phyloP scores from a whole-genome alignment of 2,797 vertebrate species.

The Hipposideros larvatus region DNA sequence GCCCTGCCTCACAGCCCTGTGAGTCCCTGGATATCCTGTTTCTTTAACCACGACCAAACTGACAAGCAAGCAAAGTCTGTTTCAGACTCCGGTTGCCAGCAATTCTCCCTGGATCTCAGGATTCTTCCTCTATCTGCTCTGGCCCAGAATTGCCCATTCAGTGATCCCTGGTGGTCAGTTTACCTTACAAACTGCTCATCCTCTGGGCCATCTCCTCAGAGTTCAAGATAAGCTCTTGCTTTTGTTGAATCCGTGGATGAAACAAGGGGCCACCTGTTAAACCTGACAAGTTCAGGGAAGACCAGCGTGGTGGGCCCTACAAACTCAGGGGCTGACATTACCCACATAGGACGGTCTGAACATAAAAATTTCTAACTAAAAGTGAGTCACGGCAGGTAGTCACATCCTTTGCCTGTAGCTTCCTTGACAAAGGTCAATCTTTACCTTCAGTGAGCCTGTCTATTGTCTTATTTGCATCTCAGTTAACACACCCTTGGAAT shows the following conservation, averaged over 20 bases:
- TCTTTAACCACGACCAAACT: not conserved
- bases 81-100: not conserved
- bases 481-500: too few species aligned
- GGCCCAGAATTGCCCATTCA: not conserved
- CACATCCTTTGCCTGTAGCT: too few species aligned
- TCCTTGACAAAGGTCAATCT: too few species aligned
- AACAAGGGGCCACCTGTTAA: too few species aligned
- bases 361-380: too few species aligned
- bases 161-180: not conserved
- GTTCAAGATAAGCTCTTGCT: not conserved
- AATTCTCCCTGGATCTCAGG: not conserved
- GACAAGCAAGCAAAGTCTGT: not conserved
- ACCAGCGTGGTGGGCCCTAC: too few species aligned
- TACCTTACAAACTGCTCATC: not conserved
- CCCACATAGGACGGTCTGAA: too few species aligned
- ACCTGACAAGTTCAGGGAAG: too few species aligned
- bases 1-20: not conserved
- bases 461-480: too few species aligned
- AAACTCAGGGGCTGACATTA: too few species aligned
- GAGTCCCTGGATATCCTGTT: not conserved
- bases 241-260: not conserved
- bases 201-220: not conserved
- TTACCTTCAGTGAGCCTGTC: too few species aligned
- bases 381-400: too few species aligned
- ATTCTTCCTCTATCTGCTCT: not conserved